These are phyloP conservation scores for Ia io DNA, from an alignment of 2,113 vertebrate species.

Conservation along the genomic window DNA sequence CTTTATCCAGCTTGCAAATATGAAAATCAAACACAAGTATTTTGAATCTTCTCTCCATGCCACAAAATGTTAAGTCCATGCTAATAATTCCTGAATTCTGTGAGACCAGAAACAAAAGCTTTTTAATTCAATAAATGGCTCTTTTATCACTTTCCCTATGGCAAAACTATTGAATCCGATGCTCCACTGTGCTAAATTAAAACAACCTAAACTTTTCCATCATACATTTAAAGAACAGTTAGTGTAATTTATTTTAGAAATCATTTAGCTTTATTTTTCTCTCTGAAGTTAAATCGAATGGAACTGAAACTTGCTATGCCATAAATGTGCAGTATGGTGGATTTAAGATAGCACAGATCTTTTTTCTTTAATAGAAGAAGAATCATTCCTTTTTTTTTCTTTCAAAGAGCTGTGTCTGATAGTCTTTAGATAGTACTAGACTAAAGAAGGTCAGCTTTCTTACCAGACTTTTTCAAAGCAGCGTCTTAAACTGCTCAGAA, in stretches of 20 bases:
- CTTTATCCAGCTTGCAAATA: not conserved
- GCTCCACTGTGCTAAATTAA: not conserved
- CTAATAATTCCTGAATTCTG: not conserved
- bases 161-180: not conserved
- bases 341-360: not conserved
- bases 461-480: constrained; percentile 31
- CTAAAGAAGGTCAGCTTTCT: constrained; percentile 17
- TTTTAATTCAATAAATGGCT: not conserved
- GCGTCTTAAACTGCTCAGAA: constrained; percentile 52
- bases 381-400: constrained; percentile 46
- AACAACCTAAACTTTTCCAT: not conserved
- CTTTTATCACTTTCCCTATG: not conserved
- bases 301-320: not conserved
- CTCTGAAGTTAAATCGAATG: not conserved
- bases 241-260: not conserved
- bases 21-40: not conserved
- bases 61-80: not conserved
- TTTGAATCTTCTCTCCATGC: not conserved
- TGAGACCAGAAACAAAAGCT: not conserved
- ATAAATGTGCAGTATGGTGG: not conserved
- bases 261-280: not conserved
- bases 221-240: not conserved
- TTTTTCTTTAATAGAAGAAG: constrained; percentile 47
- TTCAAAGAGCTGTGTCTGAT: not conserved
- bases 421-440: not conserved